phyloP scores from a whole-genome alignment of 2,888 invertebrate genomes.

The Papilio protenor region DNA sequence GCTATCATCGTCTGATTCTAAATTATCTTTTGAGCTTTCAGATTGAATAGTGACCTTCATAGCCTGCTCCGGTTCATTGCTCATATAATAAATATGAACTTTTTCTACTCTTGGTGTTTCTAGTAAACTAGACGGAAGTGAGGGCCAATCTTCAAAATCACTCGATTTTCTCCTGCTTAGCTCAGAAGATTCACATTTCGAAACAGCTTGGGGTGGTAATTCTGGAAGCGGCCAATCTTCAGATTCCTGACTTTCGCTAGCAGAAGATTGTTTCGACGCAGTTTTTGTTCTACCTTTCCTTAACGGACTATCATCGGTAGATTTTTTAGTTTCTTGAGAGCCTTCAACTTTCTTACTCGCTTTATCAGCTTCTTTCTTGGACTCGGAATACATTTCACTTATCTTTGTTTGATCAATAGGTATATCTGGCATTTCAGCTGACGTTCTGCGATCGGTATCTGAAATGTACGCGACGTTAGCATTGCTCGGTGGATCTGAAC shows the following conservation, averaged over 20 bases:
- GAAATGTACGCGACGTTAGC: slow-evolving; percentile 90
- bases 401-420: slow-evolving; percentile 89
- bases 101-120: slow-evolving; percentile 90
- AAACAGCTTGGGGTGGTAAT: slow-evolving; percentile 85
- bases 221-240: slow-evolving; percentile 91
- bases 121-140: slow-evolving; percentile 89
- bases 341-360: slow-evolving; percentile 60
- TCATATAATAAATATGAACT: slow-evolving; percentile 91
- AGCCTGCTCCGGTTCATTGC: slow-evolving; percentile 90
- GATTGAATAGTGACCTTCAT: slow-evolving; percentile 88
- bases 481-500: slow-evolving; percentile 92
- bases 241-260: slow-evolving; percentile 88
- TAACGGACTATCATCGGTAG: slow-evolving; percentile 62
- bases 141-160: slow-evolving; percentile 92
- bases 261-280: slow-evolving; percentile 75
- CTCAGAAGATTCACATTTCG: slow-evolving; percentile 61
- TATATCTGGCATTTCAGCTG: slow-evolving; percentile 93
- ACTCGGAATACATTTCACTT: slow-evolving; percentile 83
- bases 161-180: slow-evolving; percentile 80
- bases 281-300: slow-evolving; percentile 67
- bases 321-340: slow-evolving; percentile 58
- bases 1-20: slow-evolving; percentile 88
- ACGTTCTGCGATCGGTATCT: slow-evolving; percentile 91
- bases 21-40: slow-evolving; percentile 87
- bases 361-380: slow-evolving; percentile 79